Percentiles rank a stretch among this genome's conserved stretches.
phyloP scores from a whole-genome alignment of 2,113 vertebrate species.

The Petaurus breviceps region DNA sequence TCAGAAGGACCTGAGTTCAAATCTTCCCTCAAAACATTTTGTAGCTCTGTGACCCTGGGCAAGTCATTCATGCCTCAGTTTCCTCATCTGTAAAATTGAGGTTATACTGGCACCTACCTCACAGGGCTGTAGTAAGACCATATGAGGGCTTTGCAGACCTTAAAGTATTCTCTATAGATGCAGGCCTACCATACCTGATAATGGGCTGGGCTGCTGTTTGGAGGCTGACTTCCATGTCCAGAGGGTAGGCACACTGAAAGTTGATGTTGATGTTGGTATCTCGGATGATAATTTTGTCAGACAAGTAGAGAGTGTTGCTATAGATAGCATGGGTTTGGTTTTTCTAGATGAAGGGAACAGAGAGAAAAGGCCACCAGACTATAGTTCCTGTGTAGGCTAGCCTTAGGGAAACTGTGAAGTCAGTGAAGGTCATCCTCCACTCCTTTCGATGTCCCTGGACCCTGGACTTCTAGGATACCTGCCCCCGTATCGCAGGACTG shows the following conservation, averaged over 20 bases:
- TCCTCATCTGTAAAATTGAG: background rate
- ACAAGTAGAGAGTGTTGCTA: constrained; percentile 77
- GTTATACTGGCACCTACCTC: background rate
- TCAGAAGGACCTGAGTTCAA: background rate
- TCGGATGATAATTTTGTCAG: constrained; percentile 77
- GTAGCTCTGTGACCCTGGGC: background rate
- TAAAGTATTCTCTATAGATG: background rate
- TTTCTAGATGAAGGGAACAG: constrained; percentile 55
- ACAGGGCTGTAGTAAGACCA: background rate
- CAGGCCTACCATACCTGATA: constrained; percentile 49
- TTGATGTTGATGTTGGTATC: constrained; percentile 79
- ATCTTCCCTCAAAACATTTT: background rate
- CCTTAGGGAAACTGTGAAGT: background rate
- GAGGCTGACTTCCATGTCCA: constrained; percentile 78
- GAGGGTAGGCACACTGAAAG: constrained; percentile 73
- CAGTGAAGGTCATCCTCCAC: background rate
- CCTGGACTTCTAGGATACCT: background rate
- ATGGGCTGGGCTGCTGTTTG: constrained; percentile 74
- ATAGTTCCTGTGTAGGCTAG: background rate
- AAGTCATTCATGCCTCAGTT: background rate
- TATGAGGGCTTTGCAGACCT: background rate
- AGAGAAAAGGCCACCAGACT: constrained; percentile 15
- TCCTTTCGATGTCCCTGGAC: background rate
- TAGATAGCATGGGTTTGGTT: constrained; percentile 78
- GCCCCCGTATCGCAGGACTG: background rate